These are phyloP conservation scores for Gavialis gangeticus DNA, from an alignment of 2,113 vertebrate genomes.

Conservation along the genomic window DNA sequence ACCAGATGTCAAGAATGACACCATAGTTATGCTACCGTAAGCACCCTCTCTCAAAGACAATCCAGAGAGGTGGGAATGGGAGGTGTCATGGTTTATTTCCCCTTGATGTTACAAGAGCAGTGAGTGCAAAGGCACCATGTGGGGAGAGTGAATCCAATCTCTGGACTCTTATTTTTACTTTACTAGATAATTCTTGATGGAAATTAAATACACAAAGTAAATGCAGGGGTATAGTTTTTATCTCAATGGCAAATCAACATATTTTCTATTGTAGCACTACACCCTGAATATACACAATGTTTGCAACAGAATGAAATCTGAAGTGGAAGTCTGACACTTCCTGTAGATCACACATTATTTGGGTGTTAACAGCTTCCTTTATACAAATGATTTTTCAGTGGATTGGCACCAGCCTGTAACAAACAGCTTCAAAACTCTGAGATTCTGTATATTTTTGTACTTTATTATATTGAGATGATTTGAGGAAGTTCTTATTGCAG, in stretches of 20 bases:
- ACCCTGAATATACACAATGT: neutral
- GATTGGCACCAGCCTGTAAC: conserved; percentile 22
- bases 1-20: neutral
- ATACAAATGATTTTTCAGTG: conserved; percentile 7
- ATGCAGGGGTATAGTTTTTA: neutral
- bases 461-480: conserved; percentile 29
- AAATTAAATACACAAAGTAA: neutral
- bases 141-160: neutral
- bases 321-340: conserved; percentile 17
- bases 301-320: conserved; percentile 3
- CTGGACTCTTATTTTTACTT: conserved; percentile 3
- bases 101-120: neutral
- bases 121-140: neutral
- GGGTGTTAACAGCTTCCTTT: conserved; percentile 36
- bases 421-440: conserved; percentile 43
- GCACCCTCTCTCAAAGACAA: conserved; percentile 1
- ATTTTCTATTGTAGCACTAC: conserved; percentile 41
- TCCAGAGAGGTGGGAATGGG: neutral
- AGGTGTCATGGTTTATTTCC: neutral
- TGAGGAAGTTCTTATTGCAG: conserved; percentile 14
- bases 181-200: conserved; percentile 20
- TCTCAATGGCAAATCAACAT: neutral
- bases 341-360: neutral
- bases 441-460: conserved; percentile 5
- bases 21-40: neutral